A percentile compares a stretch with the other conserved stretches of the same genome.
Conservation (phyloP, 2,797 vertebrate genomes). For the Naso thynnoides region DNA sequence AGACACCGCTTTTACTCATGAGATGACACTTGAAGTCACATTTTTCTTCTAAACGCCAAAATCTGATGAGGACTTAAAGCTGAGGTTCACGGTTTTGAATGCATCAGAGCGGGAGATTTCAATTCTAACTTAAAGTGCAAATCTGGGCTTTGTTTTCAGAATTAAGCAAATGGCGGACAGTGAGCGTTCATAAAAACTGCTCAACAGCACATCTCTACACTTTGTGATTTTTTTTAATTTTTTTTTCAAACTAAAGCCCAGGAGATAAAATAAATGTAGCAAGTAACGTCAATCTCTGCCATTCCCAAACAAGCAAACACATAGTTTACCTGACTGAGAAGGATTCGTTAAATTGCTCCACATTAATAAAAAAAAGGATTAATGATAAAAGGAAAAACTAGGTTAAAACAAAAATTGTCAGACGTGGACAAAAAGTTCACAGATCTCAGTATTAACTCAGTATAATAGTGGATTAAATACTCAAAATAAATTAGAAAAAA, state of each 20-base stretch:
- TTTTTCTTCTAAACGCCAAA: background rate
- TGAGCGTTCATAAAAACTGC: constrained; percentile 21
- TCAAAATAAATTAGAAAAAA: constrained; percentile 54
- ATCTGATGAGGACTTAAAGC: constrained; percentile 1
- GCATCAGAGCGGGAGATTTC: constrained; percentile 22
- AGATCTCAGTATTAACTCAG: constrained; percentile 58
- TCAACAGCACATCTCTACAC: constrained; percentile 47
- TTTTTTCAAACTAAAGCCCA: constrained; percentile 41
- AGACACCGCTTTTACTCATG: constrained; percentile 13
- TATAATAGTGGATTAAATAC: constrained; percentile 69
- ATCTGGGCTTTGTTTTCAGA: constrained; percentile 63
- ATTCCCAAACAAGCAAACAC: constrained; percentile 48
- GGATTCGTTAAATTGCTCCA: constrained; percentile 52
- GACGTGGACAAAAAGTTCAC: constrained; percentile 60
- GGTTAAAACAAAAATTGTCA: constrained; percentile 42
- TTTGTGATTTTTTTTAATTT: constrained; percentile 36
- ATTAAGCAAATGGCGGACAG: constrained; percentile 44
- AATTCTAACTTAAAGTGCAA: constrained; percentile 75
- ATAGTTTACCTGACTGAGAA: constrained; percentile 40
- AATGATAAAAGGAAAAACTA: constrained; percentile 35
- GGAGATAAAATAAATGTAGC: constrained; percentile 41
- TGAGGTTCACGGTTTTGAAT: constrained; percentile 19
- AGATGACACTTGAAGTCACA: constrained; percentile 2
- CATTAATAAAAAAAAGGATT: constrained; percentile 57
- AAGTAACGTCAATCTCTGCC: constrained; percentile 46